These are phyloP conservation scores for Zaprionus ghesquierei DNA, from an alignment of 1,140 invertebrate genomes.

Conservation along the genomic window DNA sequence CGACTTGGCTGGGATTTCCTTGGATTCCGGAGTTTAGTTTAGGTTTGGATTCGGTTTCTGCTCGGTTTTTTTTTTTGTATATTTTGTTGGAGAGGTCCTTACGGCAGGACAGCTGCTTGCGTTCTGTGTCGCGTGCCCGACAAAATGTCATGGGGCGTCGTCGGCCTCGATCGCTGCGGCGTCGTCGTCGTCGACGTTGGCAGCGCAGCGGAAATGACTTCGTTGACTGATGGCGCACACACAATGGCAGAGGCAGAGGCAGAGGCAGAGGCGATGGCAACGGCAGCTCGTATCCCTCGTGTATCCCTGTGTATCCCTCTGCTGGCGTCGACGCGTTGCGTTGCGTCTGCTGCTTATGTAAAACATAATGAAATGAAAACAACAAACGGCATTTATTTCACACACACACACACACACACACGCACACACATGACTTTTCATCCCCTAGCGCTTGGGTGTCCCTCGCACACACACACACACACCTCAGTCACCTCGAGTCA, in stretches of 20 bases:
- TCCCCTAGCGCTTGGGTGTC: slow-evolving; percentile 66
- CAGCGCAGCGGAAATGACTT: slow-evolving; percentile 77
- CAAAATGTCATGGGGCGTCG: slow-evolving; percentile 72
- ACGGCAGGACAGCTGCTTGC: slow-evolving; percentile 76
- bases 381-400: slow-evolving; percentile 68
- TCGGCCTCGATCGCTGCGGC: slow-evolving; percentile 13
- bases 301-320: slow-evolving; percentile 15
- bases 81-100: slow-evolving; percentile 49
- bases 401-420: slow-evolving; percentile 42
- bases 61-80: not conserved
- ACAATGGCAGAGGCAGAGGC: slow-evolving; percentile 4
- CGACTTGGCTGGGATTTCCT: not conserved
- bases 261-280: not conserved
- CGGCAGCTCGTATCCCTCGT: slow-evolving; percentile 39
- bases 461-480: slow-evolving; percentile 23
- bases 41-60: slow-evolving; percentile 9
- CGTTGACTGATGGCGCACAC: slow-evolving; percentile 73
- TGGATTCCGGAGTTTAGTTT: not conserved
- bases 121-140: slow-evolving; percentile 82
- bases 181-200: slow-evolving; percentile 27
- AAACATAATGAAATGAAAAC: slow-evolving; percentile 68
- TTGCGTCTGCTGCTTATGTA: slow-evolving; percentile 54
- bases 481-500: slow-evolving; percentile 37
- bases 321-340: slow-evolving; percentile 6
- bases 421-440: slow-evolving; percentile 65